Conservation (phyloP, 2,113 vertebrate species). For the Macrotis lagotis region DNA sequence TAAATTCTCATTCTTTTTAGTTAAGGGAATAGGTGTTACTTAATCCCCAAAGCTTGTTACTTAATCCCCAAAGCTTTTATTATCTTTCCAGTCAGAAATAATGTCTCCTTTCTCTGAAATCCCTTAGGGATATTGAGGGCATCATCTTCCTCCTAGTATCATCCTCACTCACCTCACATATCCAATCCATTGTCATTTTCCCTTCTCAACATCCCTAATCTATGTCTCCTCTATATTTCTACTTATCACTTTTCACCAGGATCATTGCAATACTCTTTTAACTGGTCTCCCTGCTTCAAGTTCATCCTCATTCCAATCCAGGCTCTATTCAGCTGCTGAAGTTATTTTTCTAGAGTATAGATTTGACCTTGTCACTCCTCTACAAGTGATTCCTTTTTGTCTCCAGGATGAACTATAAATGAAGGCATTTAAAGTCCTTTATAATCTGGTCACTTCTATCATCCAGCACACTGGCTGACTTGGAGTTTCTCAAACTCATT, state of each 20-base stretch:
- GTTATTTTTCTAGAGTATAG: background rate
- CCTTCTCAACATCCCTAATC: background rate
- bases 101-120: background rate
- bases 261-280: background rate
- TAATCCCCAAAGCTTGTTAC: background rate
- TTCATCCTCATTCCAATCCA: background rate
- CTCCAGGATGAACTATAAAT: background rate
- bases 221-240: background rate
- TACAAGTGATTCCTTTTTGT: background rate
- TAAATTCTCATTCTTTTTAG: background rate
- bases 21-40: background rate
- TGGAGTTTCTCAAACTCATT: background rate
- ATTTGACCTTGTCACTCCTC: background rate
- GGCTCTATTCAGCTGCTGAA: background rate
- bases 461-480: background rate
- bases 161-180: background rate
- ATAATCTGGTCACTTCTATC: background rate
- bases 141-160: background rate
- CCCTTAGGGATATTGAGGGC: background rate
- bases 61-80: background rate
- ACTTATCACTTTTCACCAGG: background rate
- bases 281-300: background rate
- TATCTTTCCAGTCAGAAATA: background rate
- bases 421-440: background rate
- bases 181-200: background rate